Base-by-base conservation (phyloP, 2,888 invertebrate genomes). In the Epicampocera succincta region DNA sequence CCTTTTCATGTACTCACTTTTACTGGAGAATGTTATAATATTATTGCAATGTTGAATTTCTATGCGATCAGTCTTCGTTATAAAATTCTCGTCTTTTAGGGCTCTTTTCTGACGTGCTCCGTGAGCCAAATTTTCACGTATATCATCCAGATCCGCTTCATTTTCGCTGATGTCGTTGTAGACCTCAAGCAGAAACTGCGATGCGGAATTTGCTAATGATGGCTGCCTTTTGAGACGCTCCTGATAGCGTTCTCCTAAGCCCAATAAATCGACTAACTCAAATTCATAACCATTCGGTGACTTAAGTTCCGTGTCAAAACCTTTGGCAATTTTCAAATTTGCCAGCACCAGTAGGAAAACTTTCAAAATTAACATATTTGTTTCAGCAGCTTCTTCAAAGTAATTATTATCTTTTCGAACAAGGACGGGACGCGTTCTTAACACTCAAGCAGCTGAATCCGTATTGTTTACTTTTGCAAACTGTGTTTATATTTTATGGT, bases 1-100 rank as follows among this genome's bases (percentile, higher is more conserved):
- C 25, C 5, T 33, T 33, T 33, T 33, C 33, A 8, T 33, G 9
- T 75, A 81, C 85, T 93, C 91, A 95, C 97, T 95, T 91, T 95
- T 95, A 89, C 96, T 96, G 85, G 96, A 94, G 91, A 98, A 98
- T 86, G 97, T 97, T 93, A 98, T 96, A 87, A 98, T 97, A 87
- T 96, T 95, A 92, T 98, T 98, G 89, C 97, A 97, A 87, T 95
- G 95, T 87, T 96, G 95, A 85, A 98, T 96, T 80, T 96, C 95
- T 85, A 93, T 93, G 85, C 95, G 94, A 91, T 97, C 97, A 85
- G 94, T 94, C 15, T 94, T 94, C 86, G 95, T 95, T 73, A 97
- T 93, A 84, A 95, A 84, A 65, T 87, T 89, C 15, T 87, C 86
- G 38, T 89, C 88, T 1, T 84, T 77, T 1, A 85, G 13, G 0